Percentiles rank a stretch among this genome's conserved stretches.
Conservation (phyloP, 2,797 vertebrate genomes). For the Scolopax rusticola region DNA sequence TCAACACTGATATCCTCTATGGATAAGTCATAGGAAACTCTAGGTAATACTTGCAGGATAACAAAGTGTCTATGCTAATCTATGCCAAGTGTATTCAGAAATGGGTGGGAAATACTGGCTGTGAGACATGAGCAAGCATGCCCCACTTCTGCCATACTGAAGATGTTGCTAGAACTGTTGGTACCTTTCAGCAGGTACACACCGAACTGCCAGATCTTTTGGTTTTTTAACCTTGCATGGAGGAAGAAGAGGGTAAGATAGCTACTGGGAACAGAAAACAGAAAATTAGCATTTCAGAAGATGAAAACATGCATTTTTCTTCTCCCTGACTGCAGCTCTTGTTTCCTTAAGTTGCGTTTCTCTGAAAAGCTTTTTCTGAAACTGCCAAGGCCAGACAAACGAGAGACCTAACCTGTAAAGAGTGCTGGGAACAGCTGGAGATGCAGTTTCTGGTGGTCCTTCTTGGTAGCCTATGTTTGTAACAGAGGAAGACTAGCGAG, state of each 20-base stretch:
- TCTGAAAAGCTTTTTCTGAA: not conserved
- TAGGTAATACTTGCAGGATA: not conserved
- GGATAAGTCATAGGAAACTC: not conserved
- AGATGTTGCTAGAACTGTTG: not conserved
- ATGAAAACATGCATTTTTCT: not conserved
- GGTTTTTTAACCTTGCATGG: not conserved
- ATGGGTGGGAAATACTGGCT: not conserved
- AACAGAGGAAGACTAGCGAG: not conserved
- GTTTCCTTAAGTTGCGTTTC: not conserved
- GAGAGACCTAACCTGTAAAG: not conserved
- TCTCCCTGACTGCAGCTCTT: not conserved
- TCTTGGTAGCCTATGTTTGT: not conserved
- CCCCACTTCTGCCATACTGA: not conserved
- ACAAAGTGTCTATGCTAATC: not conserved
- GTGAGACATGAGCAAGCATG: not conserved
- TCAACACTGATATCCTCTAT: not conserved
- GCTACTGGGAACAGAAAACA: not conserved
- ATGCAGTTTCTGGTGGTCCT: not conserved
- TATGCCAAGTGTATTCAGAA: not conserved
- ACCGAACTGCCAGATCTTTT: not conserved
- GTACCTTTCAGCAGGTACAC: not conserved
- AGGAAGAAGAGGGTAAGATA: not conserved
- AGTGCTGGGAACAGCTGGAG: not conserved
- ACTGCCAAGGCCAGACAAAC: not conserved
- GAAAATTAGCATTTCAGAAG: not conserved